Base-by-base conservation (phyloP, 2,888 invertebrate species). In the Hydroisotoma schaefferi region DNA sequence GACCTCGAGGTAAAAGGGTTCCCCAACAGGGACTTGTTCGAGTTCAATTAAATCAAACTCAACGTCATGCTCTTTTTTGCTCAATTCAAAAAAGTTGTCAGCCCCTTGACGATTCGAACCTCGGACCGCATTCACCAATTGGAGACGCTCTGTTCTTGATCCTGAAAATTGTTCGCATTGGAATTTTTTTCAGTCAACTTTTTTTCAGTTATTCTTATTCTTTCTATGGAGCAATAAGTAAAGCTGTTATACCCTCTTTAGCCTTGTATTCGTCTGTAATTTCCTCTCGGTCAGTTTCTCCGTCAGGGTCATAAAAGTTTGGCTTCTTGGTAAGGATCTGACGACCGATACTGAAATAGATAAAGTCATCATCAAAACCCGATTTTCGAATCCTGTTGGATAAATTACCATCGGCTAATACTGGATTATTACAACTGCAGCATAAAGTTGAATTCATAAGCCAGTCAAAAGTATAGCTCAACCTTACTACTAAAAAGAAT, bases 281-380 rank as follows among this genome's bases (percentile, higher is more conserved):
- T 71, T 88, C 86, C 73, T 86, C 82, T 1, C 84, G 79, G 73
- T 89, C 88, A 51, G 81, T 81, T 67, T 87, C 87, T 0, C 87
- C 87, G 37, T 83, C 81, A 0, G 85, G 84, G 74, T 87, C 88
- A 73, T 84, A 86, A 15, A 85, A 79, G 75, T 82, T 87, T 0
- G 87, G 85, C 70, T 83, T 82, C 78, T 89, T 89, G 0, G 89
- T 89, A 8, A 87, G 78, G 54, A 90, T 81, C 79, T 83, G 82
- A 26, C 85, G 82, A 0, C 90, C 89, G 72, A 90, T 84, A 72
- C 89, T 88, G 76, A 49, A 74, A 75, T n/a, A n/a, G n/a, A n/a
- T n/a, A n/a, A n/a, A n/a, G n/a, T n/a, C n/a, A n/a, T n/a, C n/a
- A n/a, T n/a, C n/a, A n/a, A n/a, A n/a, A n/a, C n/a, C n/a, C n/a